Percentiles rank a stretch among this genome's conserved stretches.
phyloP scores from a whole-genome alignment of 2,113 vertebrate species.

The Charadrius vociferus region DNA sequence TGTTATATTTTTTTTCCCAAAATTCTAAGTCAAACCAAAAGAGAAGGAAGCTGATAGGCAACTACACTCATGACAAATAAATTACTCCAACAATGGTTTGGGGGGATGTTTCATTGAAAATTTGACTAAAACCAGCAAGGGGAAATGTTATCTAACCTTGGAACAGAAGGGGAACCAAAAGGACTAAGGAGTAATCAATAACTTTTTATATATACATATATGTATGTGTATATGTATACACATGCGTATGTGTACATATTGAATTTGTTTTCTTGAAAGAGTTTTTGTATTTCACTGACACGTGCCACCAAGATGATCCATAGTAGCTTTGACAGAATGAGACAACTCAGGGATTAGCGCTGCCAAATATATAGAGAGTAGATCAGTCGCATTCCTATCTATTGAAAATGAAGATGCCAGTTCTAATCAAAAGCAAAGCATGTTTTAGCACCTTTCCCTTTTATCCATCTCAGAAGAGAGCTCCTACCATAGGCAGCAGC shows the following conservation, averaged over 20 bases:
- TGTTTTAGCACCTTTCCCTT: not conserved
- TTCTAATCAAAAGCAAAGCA: not conserved
- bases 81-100: not conserved
- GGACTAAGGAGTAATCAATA: not conserved
- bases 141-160: not conserved
- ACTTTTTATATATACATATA: not conserved
- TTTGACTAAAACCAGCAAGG: not conserved
- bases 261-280: not conserved
- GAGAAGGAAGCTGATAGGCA: not conserved
- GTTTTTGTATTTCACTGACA: not conserved
- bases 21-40: not conserved
- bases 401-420: not conserved
- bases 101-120: not conserved
- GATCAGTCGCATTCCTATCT: not conserved
- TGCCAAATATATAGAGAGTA: not conserved
- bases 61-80: not conserved
- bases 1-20: not conserved
- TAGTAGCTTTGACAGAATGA: not conserved
- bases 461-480: not conserved
- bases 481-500: not conserved
- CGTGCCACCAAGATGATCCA: not conserved
- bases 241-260: not conserved
- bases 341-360: not conserved
- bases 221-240: not conserved
- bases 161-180: not conserved